Evolutionary conservation across 2,113 vertebrate genomes (phyloP).

Genomic region (Tricholaema leucomelas): DNA sequence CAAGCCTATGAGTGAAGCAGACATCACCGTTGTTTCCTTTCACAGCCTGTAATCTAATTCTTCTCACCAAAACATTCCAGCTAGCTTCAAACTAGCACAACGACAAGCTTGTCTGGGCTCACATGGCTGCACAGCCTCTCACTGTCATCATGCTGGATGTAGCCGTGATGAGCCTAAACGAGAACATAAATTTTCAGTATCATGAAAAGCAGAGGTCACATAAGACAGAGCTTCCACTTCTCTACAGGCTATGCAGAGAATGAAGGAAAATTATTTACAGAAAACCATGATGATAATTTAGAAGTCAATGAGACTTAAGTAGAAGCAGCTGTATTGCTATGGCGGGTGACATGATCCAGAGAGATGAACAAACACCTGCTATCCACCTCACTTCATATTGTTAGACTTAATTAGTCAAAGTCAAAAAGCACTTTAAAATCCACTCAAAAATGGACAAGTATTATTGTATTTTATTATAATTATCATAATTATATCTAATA

Average conservation of each 20-base stretch:
- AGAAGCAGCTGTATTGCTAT: conserved; percentile 48
- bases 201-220: background rate
- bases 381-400: conserved; percentile 23
- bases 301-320: conserved; percentile 49
- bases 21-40: too few species aligned
- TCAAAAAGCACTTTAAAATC: conserved; percentile 54
- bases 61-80: too few species aligned
- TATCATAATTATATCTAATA: conserved; percentile 42
- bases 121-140: background rate
- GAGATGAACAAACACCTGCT: conserved; percentile 56
- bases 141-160: accelerated
- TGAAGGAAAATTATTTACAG: background rate
- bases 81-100: too few species aligned
- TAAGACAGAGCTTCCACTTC: background rate
- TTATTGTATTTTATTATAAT: conserved; percentile 63
- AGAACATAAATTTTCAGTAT: background rate
- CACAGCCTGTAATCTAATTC: too few species aligned
- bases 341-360: conserved; percentile 31
- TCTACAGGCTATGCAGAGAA: background rate
- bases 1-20: too few species aligned
- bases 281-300: conserved; percentile 27
- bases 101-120: background rate
- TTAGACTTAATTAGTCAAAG: conserved; percentile 44
- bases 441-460: conserved; percentile 37
- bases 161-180: background rate